Percentiles rank a stretch among this genome's conserved stretches.
These are phyloP conservation scores for Crypturellus tataupa DNA, from an alignment of 2,797 vertebrate genomes.

Conservation along the genomic window DNA sequence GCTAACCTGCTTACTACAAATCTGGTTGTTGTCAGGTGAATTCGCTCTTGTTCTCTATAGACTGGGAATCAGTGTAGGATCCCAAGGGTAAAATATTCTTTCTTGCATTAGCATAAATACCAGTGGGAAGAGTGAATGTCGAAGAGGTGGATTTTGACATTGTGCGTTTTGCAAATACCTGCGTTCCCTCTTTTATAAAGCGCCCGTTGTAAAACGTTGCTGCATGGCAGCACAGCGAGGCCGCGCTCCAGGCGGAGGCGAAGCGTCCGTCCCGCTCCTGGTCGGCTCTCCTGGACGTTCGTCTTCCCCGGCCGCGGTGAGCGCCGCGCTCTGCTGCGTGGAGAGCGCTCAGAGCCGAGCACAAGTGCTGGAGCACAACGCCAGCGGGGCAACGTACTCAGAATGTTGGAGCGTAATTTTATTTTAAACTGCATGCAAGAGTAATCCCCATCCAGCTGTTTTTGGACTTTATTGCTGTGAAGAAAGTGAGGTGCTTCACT, in stretches of 20 bases:
- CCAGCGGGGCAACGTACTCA: background rate
- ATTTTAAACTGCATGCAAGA: background rate
- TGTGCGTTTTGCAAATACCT: no score
- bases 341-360: background rate
- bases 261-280: no score
- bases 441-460: background rate
- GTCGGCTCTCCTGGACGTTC: background rate
- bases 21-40: background rate
- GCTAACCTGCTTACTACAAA: fast-evolving
- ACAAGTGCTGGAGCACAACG: background rate
- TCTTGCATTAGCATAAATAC: background rate
- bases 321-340: no score
- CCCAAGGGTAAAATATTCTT: no score
- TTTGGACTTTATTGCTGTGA: background rate
- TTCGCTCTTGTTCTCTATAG: background rate
- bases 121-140: background rate
- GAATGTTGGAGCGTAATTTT: background rate
- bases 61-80: fast-evolving
- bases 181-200: no score
- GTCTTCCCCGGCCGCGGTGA: no score
- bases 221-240: no score
- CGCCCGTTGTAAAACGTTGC: no score
- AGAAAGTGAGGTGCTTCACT: background rate
- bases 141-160: no score
- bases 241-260: no score